These are phyloP conservation scores for Drosophila colorata DNA, from an alignment of 2,888 invertebrate genomes.

Conservation along the genomic window DNA sequence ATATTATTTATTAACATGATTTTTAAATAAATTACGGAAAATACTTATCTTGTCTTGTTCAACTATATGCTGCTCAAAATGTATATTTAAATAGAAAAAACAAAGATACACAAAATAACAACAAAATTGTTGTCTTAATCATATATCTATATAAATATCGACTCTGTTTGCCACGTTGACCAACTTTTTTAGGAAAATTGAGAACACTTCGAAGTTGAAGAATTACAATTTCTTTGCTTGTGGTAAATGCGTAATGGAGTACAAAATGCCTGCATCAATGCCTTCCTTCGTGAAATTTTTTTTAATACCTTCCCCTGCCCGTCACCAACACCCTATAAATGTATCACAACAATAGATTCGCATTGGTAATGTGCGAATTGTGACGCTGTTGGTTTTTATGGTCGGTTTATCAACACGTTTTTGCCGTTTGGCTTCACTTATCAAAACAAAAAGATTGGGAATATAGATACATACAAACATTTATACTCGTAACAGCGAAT, in stretches of 20 bases:
- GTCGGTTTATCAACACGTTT: conserved; percentile 57
- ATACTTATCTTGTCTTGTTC: too few species aligned
- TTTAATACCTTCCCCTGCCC: neutral
- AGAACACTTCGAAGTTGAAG: neutral
- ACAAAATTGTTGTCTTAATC: too few species aligned
- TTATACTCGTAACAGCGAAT: conserved; percentile 19
- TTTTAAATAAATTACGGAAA: too few species aligned
- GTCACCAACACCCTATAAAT: neutral
- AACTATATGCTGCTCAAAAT: too few species aligned
- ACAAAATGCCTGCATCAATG: neutral
- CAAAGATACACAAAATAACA: too few species aligned
- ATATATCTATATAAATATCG: too few species aligned
- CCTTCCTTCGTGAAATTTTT: neutral
- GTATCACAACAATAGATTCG: conserved; percentile 8
- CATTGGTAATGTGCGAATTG: conserved; percentile 42
- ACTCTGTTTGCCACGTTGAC: too few species aligned
- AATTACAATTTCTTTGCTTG: neutral
- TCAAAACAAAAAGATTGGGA: conserved; percentile 29
- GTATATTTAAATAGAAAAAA: too few species aligned
- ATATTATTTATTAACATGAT: too few species aligned
- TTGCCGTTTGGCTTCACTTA: conserved; percentile 35
- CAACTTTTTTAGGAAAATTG: neutral
- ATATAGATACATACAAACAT: conserved; percentile 15
- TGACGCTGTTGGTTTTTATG: conserved; percentile 50
- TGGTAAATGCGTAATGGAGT: neutral